A percentile compares a stretch with the other conserved stretches of the same genome.
Evolutionary conservation across 2,888 invertebrate species (phyloP).

Genomic region (Drosophila quinaria): DNA sequence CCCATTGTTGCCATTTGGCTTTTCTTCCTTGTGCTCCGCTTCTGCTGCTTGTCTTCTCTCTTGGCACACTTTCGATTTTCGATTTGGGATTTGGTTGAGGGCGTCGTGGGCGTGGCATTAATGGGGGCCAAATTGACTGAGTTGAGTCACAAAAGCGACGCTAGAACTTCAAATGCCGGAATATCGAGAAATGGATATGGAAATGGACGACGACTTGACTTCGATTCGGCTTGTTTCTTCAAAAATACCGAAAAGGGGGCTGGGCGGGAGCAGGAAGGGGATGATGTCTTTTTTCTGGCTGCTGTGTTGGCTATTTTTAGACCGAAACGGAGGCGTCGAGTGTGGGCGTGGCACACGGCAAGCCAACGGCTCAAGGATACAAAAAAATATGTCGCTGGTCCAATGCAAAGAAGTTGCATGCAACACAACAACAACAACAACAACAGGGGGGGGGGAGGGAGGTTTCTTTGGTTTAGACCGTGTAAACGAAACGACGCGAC

Average conservation of each 20-base stretch:
- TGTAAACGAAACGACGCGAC: constrained; percentile 34
- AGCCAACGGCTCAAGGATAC: constrained; percentile 71
- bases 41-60: constrained; percentile 7
- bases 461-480: constrained; percentile 31
- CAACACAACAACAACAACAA: constrained; percentile 50
- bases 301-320: constrained; percentile 65
- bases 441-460: neutral
- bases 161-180: constrained; percentile 39
- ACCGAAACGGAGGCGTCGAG: constrained; percentile 58
- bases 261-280: no score
- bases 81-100: constrained; percentile 58
- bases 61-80: constrained; percentile 80
- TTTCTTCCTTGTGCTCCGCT: constrained; percentile 9
- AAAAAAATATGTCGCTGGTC: constrained; percentile 38
- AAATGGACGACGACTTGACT: constrained; percentile 21
- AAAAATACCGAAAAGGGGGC: neutral
- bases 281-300: constrained; percentile 13
- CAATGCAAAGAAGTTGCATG: constrained; percentile 70
- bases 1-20: constrained; percentile 68
- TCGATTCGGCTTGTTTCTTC: neutral
- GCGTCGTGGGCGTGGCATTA: constrained; percentile 5
- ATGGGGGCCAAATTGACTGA: constrained; percentile 8
- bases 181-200: neutral
- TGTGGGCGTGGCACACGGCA: constrained; percentile 49
- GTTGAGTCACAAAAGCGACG: constrained; percentile 31